Evolutionary conservation across 2,113 vertebrate species (phyloP).

Genomic region (Toxostoma redivivum): DNA sequence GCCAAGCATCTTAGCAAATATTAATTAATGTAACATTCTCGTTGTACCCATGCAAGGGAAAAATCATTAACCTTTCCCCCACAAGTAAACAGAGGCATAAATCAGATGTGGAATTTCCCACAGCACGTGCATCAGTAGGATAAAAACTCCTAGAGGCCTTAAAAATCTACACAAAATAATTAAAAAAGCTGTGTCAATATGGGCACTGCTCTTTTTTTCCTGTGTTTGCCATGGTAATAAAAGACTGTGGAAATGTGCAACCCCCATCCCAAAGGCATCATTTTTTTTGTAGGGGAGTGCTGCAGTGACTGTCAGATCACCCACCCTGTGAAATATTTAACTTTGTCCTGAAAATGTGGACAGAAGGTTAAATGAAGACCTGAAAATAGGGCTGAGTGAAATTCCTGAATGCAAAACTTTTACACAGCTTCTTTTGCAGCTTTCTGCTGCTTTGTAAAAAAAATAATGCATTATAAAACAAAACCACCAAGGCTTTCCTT

Average conservation of each 20-base stretch:
- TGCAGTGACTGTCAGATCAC: not conserved
- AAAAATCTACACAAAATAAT: not conserved
- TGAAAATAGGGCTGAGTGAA: not conserved
- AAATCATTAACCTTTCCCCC: not conserved
- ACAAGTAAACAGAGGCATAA: not conserved
- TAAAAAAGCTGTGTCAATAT: not conserved
- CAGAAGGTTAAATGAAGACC: not conserved
- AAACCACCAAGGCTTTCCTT: not conserved
- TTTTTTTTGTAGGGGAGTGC: not conserved
- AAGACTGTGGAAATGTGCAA: not conserved
- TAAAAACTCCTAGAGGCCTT: not conserved
- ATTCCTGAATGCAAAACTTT: not conserved
- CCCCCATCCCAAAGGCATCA: not conserved
- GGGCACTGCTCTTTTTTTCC: not conserved
- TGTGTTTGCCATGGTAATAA: not conserved
- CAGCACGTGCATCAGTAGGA: not conserved
- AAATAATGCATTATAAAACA: not conserved
- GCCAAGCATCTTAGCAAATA: not conserved
- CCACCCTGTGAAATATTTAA: not conserved
- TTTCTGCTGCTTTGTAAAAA: not conserved
- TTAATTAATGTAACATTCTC: not conserved
- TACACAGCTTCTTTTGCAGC: not conserved
- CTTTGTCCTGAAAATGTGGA: not conserved
- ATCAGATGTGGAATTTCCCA: not conserved
- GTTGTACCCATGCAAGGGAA: fast-evolving